Evolutionary conservation across 2,797 vertebrate species (phyloP), one percentile per base, ranked within the genome.

Genomic region (Chelmon rostratus): DNA sequence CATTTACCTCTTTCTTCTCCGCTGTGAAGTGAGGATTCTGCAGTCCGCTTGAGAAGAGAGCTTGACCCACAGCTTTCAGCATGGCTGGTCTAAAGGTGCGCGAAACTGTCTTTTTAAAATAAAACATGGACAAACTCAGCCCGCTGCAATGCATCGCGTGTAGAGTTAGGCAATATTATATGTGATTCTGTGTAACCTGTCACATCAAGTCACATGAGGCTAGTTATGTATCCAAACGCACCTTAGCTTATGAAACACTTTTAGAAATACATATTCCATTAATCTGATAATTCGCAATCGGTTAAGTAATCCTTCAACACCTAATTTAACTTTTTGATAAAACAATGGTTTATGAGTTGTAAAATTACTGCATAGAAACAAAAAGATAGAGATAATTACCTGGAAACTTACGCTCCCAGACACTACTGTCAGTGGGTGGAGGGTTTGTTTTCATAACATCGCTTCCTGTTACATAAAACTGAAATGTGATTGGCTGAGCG

Each of bases 1-100:
- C 33, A 75, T 68, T 78, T 76, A 96, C 95, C 94, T 93, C 83
- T 19, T 72, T 86, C 46, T 95, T 88, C 6, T 78, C 86, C n/a
- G 68, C 28, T 19, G 93, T 93, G 80, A 89, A 95, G 59, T 88
- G 93, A 0, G 95, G 95, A 56, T 74, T 69, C 71, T 96, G 87
- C 12, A 93, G 75, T 28, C 92, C 93, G 4, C 73, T 68, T 0
- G 94, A 95, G 84, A 96, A 95, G 8, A 96, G 70, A 38, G 25
- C 79, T 77, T 95, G 92, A 37, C 92, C 87, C 23, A 94, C 6
- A 33, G 93, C 67, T 83, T 94, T 95, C 25, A 95, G 62, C 96
- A 96, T 96, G 79, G 35, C 71, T 57, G 70, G 4, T 21, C 16
- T 35, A 40, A 13, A 42, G 56, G 0, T 37, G 56, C 4, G 70